Evolutionary conservation across 2,888 invertebrate species (phyloP), one percentile per base, ranked within the genome.

Genomic region (Latrodectus elegans): DNA sequence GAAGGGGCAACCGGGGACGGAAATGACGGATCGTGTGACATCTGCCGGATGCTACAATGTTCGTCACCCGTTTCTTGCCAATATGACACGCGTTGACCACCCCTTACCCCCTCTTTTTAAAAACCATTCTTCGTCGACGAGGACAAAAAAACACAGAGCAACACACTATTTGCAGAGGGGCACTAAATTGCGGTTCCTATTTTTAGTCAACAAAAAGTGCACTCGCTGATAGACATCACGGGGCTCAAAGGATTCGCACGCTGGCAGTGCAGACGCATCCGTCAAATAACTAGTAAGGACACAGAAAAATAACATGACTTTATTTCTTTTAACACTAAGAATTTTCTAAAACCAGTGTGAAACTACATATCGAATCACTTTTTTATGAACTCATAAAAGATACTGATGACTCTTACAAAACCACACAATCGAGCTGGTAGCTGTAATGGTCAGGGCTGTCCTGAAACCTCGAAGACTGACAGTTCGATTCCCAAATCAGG

Each of bases 21-120:
- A 87, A 87, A 87, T 87, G 86, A 87, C 86, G 81, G 86, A 87
- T 87, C 86, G 77, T 71, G 81, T 81, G 86, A 87, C 86, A 87
- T 87, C 86, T 81, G 81, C 81, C 86, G 85, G 85, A 86, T 86
- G 85, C 85, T 70, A 65, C 67, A 68, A 77, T 81, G 76, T 77
- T 87, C 81, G 86, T 87, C 86, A 82, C 86, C 85, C 85, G 85
- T 65, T 74, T 79, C 71, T 77, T 82, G 51, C 77, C 71, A 65
- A 77, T 84, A 77, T 71, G 84, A 84, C 84, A 84, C 76, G 84
- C 75, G 75, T 64, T 84, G 84, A 84, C 84, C 84, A 84, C 72
- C 84, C 74, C 71, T 82, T 53, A 76, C 65, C 49, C 49, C n/a
- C 65, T 65, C 52, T 70, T 75, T 73, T 73, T 71, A 65, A 60